Conservation (phyloP, 2,888 invertebrate species). For the Lasioglossum pauxillum region DNA sequence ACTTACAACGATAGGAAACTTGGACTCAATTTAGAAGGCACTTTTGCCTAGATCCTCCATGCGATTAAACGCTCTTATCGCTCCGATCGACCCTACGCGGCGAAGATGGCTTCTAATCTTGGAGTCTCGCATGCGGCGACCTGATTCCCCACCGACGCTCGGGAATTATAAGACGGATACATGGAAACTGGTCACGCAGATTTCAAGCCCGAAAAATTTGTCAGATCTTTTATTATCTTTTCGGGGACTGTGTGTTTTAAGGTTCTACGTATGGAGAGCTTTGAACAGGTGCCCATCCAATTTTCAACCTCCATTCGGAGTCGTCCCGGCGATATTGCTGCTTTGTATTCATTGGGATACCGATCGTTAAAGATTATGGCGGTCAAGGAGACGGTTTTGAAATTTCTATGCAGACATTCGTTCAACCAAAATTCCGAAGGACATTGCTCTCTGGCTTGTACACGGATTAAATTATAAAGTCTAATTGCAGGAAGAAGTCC, state of each 20-base stretch:
- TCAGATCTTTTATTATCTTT: not conserved
- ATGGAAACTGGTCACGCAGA: not conserved
- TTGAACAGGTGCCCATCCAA: not conserved
- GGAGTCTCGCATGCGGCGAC: not conserved
- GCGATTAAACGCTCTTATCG: slow-evolving; percentile 45
- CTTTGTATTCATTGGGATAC: slow-evolving; percentile 5
- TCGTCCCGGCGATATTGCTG: not conserved
- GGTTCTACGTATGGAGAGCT: no score
- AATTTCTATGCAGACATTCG: not conserved
- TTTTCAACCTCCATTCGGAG: not conserved
- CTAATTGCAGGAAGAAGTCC: not conserved
- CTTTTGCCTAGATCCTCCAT: slow-evolving; percentile 23
- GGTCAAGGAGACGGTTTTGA: not conserved
- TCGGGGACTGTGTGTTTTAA: not conserved
- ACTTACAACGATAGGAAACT: slow-evolving; percentile 21
- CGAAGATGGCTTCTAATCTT: not conserved
- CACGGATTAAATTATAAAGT: not conserved
- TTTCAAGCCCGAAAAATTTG: not conserved
- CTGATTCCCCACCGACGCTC: not conserved
- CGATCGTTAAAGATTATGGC: no score
- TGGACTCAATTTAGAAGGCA: slow-evolving; percentile 10
- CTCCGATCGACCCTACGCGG: not conserved
- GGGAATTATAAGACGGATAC: not conserved
- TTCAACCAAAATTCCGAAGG: not conserved
- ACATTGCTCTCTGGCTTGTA: not conserved